Evolutionary conservation across 2,113 vertebrate genomes (phyloP).

Genomic region (Phyllostomus hastatus): DNA sequence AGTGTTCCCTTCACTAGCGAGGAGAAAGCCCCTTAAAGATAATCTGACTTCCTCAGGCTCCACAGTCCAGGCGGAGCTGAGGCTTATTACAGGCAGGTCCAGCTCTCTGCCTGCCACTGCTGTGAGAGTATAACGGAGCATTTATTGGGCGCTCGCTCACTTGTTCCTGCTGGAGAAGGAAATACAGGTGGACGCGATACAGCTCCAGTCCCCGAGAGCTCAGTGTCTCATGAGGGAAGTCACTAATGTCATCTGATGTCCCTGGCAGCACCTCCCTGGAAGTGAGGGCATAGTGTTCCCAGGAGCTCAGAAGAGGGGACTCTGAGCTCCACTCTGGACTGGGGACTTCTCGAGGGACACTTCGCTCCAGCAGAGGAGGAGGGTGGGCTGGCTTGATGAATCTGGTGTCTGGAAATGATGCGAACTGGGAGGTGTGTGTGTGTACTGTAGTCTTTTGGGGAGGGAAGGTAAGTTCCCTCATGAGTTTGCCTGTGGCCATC

Average conservation of each 20-base stretch:
- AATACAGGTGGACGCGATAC: background rate
- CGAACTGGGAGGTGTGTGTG: background rate
- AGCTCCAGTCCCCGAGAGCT: background rate
- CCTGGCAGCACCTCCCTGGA: background rate
- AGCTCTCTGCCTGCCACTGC: background rate
- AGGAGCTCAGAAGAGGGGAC: background rate
- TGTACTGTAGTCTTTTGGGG: background rate
- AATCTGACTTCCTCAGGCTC: background rate
- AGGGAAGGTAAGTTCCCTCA: background rate
- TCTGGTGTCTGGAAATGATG: background rate
- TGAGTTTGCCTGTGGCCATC: background rate
- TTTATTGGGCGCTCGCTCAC: background rate
- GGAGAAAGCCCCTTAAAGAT: background rate
- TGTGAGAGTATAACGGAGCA: background rate
- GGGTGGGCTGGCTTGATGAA: background rate
- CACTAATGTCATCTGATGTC: background rate
- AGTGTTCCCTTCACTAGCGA: background rate
- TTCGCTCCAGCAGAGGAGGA: background rate
- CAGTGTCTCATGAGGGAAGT: background rate
- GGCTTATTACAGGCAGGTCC: background rate
- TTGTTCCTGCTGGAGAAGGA: background rate
- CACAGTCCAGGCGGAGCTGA: background rate
- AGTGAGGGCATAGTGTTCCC: background rate
- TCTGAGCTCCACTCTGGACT: background rate
- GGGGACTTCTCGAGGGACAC: background rate